Conservation (phyloP, 1,140 invertebrate species). For the Macrocentrus cingulum region DNA sequence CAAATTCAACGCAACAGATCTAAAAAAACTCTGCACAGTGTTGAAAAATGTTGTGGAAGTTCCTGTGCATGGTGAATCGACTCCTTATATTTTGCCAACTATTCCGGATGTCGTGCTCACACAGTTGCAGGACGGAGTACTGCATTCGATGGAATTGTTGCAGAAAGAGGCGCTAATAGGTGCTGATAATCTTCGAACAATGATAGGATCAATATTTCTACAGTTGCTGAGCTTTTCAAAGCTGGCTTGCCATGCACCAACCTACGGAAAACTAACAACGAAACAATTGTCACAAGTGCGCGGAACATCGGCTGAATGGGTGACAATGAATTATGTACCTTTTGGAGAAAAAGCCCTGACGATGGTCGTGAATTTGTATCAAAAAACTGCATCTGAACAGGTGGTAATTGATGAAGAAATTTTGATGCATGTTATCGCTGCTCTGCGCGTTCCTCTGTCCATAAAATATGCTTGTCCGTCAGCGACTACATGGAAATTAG, state of each 20-base stretch:
- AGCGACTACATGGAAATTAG: conserved; percentile 83
- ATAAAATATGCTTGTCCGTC: conserved; percentile 84
- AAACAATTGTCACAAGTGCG: conserved; percentile 58
- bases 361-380: conserved; percentile 81
- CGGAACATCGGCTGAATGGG: conserved; percentile 66
- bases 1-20: conserved; percentile 75
- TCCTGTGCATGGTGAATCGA: conserved; percentile 80
- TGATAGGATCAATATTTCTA: conserved; percentile 79
- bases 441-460: conserved; percentile 73
- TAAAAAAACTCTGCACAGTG: conserved; percentile 78
- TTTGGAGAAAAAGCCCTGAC: conserved; percentile 84
- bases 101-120: conserved; percentile 75
- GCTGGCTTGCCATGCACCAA: conserved; percentile 71
- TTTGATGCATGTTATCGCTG: conserved; percentile 76
- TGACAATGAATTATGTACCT: conserved; percentile 85
- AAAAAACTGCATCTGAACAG: conserved; percentile 74
- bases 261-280: conserved; percentile 63
- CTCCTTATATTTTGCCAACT: conserved; percentile 75
- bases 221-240: conserved; percentile 76
- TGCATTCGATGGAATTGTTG: conserved; percentile 78
- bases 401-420: conserved; percentile 76
- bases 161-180: conserved; percentile 76
- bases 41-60: conserved; percentile 77
- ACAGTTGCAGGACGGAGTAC: conserved; percentile 80
- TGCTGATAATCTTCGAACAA: conserved; percentile 66